phyloP scores from a whole-genome alignment of 2,113 vertebrate species.

The Lasiurus cinereus region DNA sequence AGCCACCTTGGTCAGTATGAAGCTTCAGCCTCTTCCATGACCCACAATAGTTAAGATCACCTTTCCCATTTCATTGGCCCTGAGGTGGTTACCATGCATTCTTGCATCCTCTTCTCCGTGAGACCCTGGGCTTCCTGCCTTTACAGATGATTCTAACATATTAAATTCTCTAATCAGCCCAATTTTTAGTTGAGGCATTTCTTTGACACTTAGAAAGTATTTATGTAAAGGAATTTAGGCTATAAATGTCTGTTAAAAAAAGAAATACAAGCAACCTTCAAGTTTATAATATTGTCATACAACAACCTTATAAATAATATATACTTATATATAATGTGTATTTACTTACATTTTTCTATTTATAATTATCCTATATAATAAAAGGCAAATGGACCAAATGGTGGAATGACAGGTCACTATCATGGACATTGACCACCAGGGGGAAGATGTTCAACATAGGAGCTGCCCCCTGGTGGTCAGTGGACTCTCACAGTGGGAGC shows the following conservation, averaged over 20 bases:
- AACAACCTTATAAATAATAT: slow-evolving; percentile 57
- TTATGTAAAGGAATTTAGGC: slow-evolving; percentile 60
- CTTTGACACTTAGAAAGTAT: slow-evolving; percentile 66
- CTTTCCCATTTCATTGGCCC: neutral
- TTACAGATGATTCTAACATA: slow-evolving; percentile 31
- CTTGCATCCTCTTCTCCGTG: neutral
- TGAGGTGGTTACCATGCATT: neutral
- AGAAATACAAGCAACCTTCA: slow-evolving; percentile 62
- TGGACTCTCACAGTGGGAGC: no score
- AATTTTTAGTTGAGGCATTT: slow-evolving; percentile 71
- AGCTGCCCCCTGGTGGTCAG: no score
- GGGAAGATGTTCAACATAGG: no score
- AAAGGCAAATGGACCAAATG: no score
- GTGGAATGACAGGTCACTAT: no score
- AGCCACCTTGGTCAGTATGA: neutral
- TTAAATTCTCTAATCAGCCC: slow-evolving; percentile 60
- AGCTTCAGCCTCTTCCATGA: neutral
- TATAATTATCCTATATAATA: slow-evolving; percentile 30
- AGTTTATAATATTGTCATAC: slow-evolving; percentile 50
- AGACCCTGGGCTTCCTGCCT: neutral
- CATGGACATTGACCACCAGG: no score
- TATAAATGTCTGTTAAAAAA: slow-evolving; percentile 44
- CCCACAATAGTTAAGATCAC: neutral
- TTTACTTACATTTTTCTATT: slow-evolving; percentile 48
- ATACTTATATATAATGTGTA: slow-evolving; percentile 49